Conservation (phyloP, 1,140 invertebrate genomes). For the Pogonomyrmex barbatus region DNA sequence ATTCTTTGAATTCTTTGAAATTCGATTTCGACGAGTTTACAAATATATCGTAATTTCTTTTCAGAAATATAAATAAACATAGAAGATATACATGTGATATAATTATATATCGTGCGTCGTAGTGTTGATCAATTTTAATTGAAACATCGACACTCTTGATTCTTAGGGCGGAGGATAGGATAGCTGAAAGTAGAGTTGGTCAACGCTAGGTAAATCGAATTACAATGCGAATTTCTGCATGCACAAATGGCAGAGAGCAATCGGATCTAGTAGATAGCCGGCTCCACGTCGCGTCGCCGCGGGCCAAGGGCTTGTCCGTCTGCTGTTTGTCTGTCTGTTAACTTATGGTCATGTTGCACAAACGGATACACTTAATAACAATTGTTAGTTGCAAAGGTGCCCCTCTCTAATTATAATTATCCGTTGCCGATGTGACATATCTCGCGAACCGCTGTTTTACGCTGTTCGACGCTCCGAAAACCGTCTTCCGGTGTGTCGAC, state of each 20-base stretch:
- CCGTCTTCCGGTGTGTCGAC: neutral
- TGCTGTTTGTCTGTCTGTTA: constrained; percentile 68
- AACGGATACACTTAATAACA: constrained; percentile 75
- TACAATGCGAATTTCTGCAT: constrained; percentile 74
- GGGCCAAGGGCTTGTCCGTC: constrained; percentile 72
- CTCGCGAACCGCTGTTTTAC: constrained; percentile 22
- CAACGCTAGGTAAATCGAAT: constrained; percentile 72
- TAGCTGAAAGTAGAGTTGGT: constrained; percentile 32
- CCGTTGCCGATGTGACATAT: neutral
- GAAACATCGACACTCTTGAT: neutral
- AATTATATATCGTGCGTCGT: neutral
- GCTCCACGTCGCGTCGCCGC: constrained; percentile 63
- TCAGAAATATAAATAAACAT: neutral
- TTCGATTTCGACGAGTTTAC: neutral
- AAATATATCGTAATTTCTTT: neutral
- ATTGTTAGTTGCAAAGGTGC: constrained; percentile 72
- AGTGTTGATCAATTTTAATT: neutral
- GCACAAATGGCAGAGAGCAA: constrained; percentile 68
- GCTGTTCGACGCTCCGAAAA: constrained; percentile 10
- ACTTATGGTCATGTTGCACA: constrained; percentile 75
- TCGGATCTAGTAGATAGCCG: constrained; percentile 77
- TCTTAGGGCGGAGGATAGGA: neutral
- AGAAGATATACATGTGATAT: neutral
- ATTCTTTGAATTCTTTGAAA: neutral
- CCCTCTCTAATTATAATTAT: constrained; percentile 31